Evolutionary conservation across 2,113 vertebrate species (phyloP).

Genomic region (Hoplias malabaricus): DNA sequence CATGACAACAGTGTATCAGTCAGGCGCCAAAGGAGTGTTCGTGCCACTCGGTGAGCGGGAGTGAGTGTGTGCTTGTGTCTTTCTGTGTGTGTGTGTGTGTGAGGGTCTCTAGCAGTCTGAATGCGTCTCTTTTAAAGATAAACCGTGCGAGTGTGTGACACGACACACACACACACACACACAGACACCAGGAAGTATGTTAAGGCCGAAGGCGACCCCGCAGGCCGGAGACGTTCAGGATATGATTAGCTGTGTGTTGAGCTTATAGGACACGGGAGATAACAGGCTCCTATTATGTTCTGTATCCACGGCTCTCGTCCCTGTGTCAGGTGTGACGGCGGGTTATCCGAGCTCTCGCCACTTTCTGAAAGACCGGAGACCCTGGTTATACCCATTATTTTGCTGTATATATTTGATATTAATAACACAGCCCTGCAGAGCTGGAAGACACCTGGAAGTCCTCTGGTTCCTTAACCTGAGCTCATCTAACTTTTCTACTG

Average conservation of each 20-base stretch:
- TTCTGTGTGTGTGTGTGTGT: constrained; percentile 40
- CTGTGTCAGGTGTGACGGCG: constrained; percentile 47
- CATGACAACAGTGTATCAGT: constrained; percentile 77
- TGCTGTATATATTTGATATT: too few relatives aligned
- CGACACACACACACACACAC: constrained; percentile 10
- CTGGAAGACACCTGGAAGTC: too few relatives aligned
- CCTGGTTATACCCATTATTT: constrained; percentile 60
- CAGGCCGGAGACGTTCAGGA: neutral
- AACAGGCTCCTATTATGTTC: neutral
- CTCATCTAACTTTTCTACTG: too few relatives aligned
- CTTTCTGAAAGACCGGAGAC: constrained; percentile 18
- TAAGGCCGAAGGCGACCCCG: neutral
- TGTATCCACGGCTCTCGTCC: constrained; percentile 12
- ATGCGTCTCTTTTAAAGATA: constrained; percentile 29
- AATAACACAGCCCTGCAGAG: too few relatives aligned
- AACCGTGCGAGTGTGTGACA: constrained; percentile 47
- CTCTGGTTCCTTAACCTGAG: too few relatives aligned
- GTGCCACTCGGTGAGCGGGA: constrained; percentile 26
- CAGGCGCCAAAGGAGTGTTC: constrained; percentile 58
- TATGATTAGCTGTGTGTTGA: constrained; percentile 51
- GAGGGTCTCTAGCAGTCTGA: constrained; percentile 33
- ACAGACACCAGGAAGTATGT: neutral
- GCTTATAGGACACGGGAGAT: constrained; percentile 46
- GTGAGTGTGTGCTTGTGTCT: constrained; percentile 31
- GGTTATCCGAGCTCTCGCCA: constrained; percentile 61